phyloP scores from a whole-genome alignment of 2,113 vertebrate genomes.

The Coptodon rendalli region DNA sequence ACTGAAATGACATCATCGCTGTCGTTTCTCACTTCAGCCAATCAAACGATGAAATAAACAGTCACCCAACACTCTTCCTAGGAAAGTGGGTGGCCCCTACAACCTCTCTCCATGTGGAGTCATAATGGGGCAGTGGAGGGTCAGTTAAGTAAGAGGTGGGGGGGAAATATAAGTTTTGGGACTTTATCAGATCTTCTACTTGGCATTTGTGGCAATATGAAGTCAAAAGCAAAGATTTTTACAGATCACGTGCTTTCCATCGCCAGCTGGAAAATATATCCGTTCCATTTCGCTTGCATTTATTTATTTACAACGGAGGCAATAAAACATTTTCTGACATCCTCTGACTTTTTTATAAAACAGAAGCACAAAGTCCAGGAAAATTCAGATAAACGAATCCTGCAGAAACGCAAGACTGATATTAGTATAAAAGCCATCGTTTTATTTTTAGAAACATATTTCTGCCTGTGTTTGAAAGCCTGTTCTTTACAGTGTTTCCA shows the following conservation, averaged over 20 bases:
- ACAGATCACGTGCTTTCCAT: neutral
- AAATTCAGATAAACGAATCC: accelerated
- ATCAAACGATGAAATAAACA: neutral
- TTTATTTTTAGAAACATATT: neutral
- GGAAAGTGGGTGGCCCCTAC: neutral
- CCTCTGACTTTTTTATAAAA: neutral
- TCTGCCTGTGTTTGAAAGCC: neutral
- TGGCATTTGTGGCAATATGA: neutral
- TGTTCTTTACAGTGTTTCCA: neutral
- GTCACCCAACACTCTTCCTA: neutral
- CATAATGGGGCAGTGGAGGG: neutral
- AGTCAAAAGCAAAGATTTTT: neutral
- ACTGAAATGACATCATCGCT: neutral
- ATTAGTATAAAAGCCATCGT: neutral
- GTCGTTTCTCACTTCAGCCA: neutral
- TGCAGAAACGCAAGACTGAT: accelerated
- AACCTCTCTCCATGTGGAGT: accelerated
- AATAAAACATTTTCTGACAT: neutral
- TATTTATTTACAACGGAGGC: neutral
- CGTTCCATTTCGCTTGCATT: neutral
- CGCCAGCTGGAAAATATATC: neutral
- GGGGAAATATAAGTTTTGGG: neutral
- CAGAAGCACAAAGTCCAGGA: neutral
- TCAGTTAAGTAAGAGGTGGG: neutral
- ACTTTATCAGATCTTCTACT: accelerated